Base-by-base conservation (phyloP, 2,888 invertebrate species). In the Synanthedon formicaeformis region DNA sequence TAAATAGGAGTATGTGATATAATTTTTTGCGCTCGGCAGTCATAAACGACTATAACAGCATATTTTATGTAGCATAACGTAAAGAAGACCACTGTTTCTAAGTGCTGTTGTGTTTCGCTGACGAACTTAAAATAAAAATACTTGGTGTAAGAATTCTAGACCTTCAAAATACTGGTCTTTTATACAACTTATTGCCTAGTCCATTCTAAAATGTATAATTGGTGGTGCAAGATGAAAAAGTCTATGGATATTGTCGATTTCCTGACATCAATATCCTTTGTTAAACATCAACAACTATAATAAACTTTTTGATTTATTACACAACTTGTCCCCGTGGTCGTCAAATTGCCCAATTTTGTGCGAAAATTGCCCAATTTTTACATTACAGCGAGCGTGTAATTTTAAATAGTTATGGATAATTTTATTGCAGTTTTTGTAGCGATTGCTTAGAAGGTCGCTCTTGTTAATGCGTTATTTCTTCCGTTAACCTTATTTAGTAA, bases 261-360 rank as follows among this genome's bases (percentile, higher is more conserved):
- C 65, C 67, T 61, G 63, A 62, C 59, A 58, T 61, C 60, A 66
- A 62, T 66, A 23, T 66, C 67, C 62, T 60, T 60, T 62, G 63
- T 64, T 13, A 49, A 49, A 49, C 16, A 60, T 56, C 54, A 54
- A 55, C 50, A 55, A 53, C 58, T 62, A 60, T 67, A 77, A 74
- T 76, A 66, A 64, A 58, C 49, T 12, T 59, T 61, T 66, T 73
- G 75, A 80, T 78, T 80, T 77, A 81, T 74, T 63, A 60, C 69
- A 62, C 61, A 69, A 71, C 70, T 62, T 71, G 73, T 75, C 75
- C 73, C 74, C 70, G 62, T 62, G 60, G 64, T 57, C 59, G 59
- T 66, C 65, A 77, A 81, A 84, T 80, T 82, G 82, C 62, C 59
- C 78, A 78, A 78, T 79, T 81, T 73, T 54, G 58, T 60, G 56